phyloP scores from a whole-genome alignment of 1,140 invertebrate genomes.

The Chrysopa pallens region DNA sequence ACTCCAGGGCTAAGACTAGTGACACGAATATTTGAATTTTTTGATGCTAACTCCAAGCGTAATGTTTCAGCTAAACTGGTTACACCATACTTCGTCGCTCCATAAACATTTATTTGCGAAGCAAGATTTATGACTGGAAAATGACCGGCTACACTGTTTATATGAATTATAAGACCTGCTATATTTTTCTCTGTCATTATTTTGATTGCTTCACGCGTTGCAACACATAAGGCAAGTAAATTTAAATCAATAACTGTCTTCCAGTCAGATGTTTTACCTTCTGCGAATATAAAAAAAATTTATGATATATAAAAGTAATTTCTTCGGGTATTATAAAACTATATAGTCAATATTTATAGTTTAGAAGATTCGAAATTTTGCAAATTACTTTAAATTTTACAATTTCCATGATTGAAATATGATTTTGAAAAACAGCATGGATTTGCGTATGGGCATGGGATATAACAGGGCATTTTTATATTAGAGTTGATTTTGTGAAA shows the following conservation, averaged over 20 bases:
- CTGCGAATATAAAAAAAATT: background rate
- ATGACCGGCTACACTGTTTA: slow-evolving; percentile 42
- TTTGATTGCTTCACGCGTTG: slow-evolving; percentile 43
- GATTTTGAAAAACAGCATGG: too few species aligned
- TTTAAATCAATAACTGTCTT: slow-evolving; percentile 42
- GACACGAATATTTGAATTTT: slow-evolving; percentile 40
- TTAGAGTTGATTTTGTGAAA: too few species aligned
- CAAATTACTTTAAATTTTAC: too few species aligned
- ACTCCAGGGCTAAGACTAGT: slow-evolving; percentile 20
- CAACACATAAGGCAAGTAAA: slow-evolving; percentile 41
- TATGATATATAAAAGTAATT: too few species aligned
- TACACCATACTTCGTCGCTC: slow-evolving; percentile 49
- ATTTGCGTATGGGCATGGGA: too few species aligned
- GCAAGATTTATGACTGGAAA: slow-evolving; percentile 14
- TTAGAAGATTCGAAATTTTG: background rate
- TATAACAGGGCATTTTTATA: too few species aligned
- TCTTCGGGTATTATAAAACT: too few species aligned
- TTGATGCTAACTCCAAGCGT: slow-evolving; percentile 36
- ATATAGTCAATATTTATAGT: too few species aligned
- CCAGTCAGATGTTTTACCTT: slow-evolving; percentile 14
- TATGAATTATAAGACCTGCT: slow-evolving; percentile 50
- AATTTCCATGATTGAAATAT: too few species aligned
- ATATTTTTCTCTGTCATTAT: slow-evolving; percentile 32
- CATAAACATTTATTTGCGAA: slow-evolving; percentile 29
- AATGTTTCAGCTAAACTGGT: slow-evolving; percentile 43